Percentiles rank a stretch among this genome's conserved stretches.
These are phyloP conservation scores for Spea multiplicata DNA, from an alignment of 2,113 vertebrate species.

Conservation along the genomic window DNA sequence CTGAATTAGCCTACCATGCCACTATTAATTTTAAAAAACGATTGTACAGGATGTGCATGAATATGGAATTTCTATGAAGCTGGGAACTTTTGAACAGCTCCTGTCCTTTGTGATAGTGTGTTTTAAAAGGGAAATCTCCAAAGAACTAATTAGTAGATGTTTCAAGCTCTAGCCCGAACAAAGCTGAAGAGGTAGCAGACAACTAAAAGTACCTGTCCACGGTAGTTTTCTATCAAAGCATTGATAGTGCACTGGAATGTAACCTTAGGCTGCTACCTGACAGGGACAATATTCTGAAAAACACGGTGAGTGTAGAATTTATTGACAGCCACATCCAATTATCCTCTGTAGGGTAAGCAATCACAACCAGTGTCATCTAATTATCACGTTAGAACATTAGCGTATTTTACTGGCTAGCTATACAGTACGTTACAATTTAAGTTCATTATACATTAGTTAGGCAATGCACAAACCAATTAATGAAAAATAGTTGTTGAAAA, in stretches of 20 bases:
- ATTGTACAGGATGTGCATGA: slow-evolving; percentile 70
- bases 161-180: slow-evolving; percentile 88
- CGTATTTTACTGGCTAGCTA: too few species aligned
- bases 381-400: slow-evolving; percentile 51
- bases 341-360: slow-evolving; percentile 62
- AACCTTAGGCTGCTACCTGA: slow-evolving; percentile 90
- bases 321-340: slow-evolving; percentile 67
- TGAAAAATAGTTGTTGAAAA: too few species aligned
- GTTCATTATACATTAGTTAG: too few species aligned
- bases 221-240: slow-evolving; percentile 87
- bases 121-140: slow-evolving; percentile 98
- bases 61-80: slow-evolving; percentile 83
- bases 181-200: slow-evolving; percentile 86
- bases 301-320: slow-evolving; percentile 66
- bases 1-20: slow-evolving; percentile 80
- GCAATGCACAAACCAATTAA: too few species aligned
- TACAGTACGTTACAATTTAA: too few species aligned
- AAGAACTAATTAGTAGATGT: slow-evolving; percentile 99
- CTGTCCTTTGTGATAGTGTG: slow-evolving; percentile 82
- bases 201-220: slow-evolving; percentile 86
- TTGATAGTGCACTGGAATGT: slow-evolving; percentile 85
- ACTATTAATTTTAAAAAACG: slow-evolving; percentile 79
- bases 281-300: slow-evolving; percentile 84
- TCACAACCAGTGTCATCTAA: slow-evolving; percentile 58
- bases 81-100: slow-evolving; percentile 81